Base-by-base conservation (phyloP, 2,888 invertebrate species). In the Esperia sulphurella region DNA sequence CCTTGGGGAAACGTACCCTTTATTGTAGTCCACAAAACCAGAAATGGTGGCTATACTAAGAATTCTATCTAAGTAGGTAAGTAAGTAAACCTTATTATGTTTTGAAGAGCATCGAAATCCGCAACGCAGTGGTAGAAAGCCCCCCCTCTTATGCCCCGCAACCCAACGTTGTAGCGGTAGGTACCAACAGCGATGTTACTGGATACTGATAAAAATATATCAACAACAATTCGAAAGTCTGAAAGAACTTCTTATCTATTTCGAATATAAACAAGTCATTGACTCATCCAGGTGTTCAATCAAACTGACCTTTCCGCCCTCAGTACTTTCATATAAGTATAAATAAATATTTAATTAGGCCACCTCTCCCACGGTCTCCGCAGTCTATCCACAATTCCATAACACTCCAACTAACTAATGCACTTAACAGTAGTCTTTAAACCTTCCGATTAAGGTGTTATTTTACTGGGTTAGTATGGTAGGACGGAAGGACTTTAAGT, bases 261-360 rank as follows among this genome's bases (percentile, higher is more conserved):
- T 30, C 13, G 21, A 30, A 35, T 8, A 45, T 38, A 41, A 44
- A 41, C 41, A 13, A 50, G 48, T 54, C 52, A 55, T 53, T 42
- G 57, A 51, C 57, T 44, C 56, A 57, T 59, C 81, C 86, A 86
- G 85, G 84, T 86, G 86, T 72, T 51, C 62, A 46, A 45, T 51
- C 62, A 46, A 45, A 51, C 55, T 55, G 75, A 80, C 80, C 82
- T 84, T 80, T 80, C 58, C 60, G 52, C 62, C 61, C 58, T 50
- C 61, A 14, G 12, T 9, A 43, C 43, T 33, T 14, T 7, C 12
- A 13, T 10, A 8, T n/a, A 59, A 56, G 63, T 63, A 68, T 72
- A 65, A 68, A 81, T 84, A 79, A 79, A 85, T 85, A 85, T 84
- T 85, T 82, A 83, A 86, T 86, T 82, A 82, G 66, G 54, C 58